Evolutionary conservation across 2,113 vertebrate species (phyloP).

Genomic region (Poecile atricapillus): DNA sequence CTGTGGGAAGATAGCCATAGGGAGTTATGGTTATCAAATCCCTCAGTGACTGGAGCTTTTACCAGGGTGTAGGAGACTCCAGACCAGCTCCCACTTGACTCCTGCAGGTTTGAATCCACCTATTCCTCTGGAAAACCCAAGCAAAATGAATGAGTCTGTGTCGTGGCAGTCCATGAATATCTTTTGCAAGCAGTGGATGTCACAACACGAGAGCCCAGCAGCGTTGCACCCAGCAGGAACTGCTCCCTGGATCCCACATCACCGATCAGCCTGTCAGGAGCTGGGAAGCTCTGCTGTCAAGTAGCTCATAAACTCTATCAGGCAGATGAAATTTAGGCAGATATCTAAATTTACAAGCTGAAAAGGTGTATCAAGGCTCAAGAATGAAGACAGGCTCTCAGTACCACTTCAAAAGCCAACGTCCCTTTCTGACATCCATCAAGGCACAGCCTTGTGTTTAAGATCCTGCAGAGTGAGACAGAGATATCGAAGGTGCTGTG

Average conservation of each 20-base stretch:
- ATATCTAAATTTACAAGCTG: not conserved
- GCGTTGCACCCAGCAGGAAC: rapidly evolving
- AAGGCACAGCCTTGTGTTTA: not conserved
- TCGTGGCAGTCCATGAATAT: rapidly evolving
- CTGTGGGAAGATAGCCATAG: not conserved
- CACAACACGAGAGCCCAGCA: not conserved
- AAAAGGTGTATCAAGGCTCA: not conserved
- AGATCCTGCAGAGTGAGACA: not conserved
- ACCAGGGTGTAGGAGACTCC: not conserved
- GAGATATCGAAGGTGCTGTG: not conserved
- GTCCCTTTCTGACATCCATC: not conserved
- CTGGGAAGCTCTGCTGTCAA: not conserved
- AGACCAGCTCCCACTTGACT: not conserved
- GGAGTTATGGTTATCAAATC: not conserved
- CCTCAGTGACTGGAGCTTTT: not conserved
- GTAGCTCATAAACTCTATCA: not conserved
- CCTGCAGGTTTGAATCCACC: not conserved
- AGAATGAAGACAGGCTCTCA: not conserved
- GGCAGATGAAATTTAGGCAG: not conserved
- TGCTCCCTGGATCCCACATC: rapidly evolving
- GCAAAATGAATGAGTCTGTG: not conserved
- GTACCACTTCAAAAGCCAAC: not conserved
- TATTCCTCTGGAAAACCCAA: not conserved
- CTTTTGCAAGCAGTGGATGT: not conserved
- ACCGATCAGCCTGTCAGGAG: not conserved